Percentiles rank a stretch among this genome's conserved stretches.
Evolutionary conservation across 2,113 vertebrate species (phyloP).

Genomic region (Cryptotis parvus): DNA sequence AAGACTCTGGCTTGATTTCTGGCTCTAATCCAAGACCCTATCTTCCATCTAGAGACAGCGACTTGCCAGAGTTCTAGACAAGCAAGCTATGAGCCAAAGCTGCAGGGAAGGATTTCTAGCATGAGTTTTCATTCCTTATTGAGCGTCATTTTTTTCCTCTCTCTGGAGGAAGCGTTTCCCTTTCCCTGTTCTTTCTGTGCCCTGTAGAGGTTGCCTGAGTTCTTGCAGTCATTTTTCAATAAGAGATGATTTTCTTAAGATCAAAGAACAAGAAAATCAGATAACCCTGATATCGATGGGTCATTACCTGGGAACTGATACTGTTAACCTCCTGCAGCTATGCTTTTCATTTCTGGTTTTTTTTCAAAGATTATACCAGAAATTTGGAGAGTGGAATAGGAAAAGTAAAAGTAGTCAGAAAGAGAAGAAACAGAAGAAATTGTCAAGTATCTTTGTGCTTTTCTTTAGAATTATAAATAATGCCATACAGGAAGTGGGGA

Average conservation of each 20-base stretch:
- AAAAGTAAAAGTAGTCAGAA: neutral
- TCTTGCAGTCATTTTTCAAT: neutral
- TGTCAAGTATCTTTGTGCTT: neutral
- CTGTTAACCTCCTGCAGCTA: neutral
- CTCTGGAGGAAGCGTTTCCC: no score
- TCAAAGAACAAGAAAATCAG: neutral
- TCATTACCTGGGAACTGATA: neutral
- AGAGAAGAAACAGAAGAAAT: neutral
- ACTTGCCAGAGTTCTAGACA: neutral
- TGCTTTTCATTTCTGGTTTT: neutral
- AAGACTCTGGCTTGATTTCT: no score
- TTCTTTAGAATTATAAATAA: slow-evolving; percentile 35
- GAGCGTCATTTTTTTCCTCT: neutral
- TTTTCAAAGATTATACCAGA: neutral
- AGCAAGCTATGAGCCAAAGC: neutral
- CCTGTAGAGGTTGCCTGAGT: neutral
- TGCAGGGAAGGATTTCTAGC: neutral
- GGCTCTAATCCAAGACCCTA: no score
- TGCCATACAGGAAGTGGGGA: neutral
- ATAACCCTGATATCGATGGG: neutral
- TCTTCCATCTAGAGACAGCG: no score
- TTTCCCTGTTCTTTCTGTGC: neutral
- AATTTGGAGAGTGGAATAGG: neutral
- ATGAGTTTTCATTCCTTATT: neutral
- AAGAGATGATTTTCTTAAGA: neutral